phyloP scores from a whole-genome alignment of 2,113 vertebrate genomes.

The Oncorhynchus clarkii region DNA sequence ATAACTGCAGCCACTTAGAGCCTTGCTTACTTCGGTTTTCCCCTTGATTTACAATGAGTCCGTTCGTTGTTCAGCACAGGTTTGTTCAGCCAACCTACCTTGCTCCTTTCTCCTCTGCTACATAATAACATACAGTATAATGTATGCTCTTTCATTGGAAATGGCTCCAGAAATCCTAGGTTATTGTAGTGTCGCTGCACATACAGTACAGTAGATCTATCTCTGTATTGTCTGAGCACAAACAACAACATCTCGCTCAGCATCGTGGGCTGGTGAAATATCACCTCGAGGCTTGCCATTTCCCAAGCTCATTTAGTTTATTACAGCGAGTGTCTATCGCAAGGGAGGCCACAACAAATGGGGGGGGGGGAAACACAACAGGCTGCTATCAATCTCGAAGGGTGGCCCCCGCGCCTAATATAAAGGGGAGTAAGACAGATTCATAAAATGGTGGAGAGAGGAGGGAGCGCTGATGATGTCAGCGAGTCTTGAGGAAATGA shows the following conservation, averaged over 20 bases:
- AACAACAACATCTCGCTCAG: conserved; percentile 42
- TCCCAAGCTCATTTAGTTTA: conserved; percentile 73
- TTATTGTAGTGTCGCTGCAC: background rate
- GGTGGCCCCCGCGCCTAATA: conserved; percentile 30
- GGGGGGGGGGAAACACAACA: conserved; percentile 23
- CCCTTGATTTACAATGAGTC: background rate
- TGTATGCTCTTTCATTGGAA: background rate
- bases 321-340: conserved; percentile 65
- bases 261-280: conserved; percentile 59
- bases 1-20: conserved; percentile 17
- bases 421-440: conserved; percentile 42
- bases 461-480: conserved; percentile 28
- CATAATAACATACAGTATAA: background rate
- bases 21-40: conserved; percentile 1
- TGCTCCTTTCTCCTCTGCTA: background rate
- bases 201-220: background rate
- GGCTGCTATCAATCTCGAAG: conserved; percentile 41
- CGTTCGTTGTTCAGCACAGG: background rate
- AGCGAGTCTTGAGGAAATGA: conserved; percentile 45
- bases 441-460: conserved; percentile 48
- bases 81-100: too few relatives aligned
- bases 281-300: conserved; percentile 68
- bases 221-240: background rate
- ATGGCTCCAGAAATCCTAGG: background rate
- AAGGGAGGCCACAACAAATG: conserved; percentile 53